Conservation (phyloP, 2,888 invertebrate species). For the Aphidoletes aphidimyza region DNA sequence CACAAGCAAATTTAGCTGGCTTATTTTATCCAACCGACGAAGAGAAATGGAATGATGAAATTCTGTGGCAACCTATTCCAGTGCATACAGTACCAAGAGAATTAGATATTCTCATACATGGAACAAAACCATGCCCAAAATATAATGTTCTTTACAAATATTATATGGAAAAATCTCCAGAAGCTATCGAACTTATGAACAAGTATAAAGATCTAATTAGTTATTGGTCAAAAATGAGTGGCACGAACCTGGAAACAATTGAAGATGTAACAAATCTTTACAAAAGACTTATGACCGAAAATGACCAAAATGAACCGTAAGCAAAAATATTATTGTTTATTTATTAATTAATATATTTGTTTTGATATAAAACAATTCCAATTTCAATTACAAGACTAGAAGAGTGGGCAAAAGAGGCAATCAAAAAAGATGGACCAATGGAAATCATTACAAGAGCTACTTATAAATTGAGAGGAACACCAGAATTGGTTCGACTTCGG, state of each 20-base stretch:
- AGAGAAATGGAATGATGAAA: constrained; percentile 71
- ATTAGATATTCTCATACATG: constrained; percentile 73
- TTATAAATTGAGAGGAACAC: neutral
- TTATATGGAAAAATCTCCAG: constrained; percentile 68
- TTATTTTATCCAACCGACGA: constrained; percentile 74
- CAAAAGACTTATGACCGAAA: constrained; percentile 76
- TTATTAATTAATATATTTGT: no score
- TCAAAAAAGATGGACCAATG: neutral
- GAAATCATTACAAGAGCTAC: neutral
- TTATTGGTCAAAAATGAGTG: neutral
- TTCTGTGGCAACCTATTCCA: constrained; percentile 83
- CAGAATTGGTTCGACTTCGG: constrained; percentile 70
- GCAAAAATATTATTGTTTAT: constrained; percentile 62
- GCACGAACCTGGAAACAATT: neutral
- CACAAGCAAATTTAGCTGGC: constrained; percentile 82
- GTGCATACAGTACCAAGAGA: constrained; percentile 75
- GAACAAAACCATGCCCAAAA: constrained; percentile 74
- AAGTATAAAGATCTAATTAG: neutral
- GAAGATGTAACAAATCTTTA: constrained; percentile 71
- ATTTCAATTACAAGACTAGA: neutral
- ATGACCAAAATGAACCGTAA: constrained; percentile 70
- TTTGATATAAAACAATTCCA: neutral
- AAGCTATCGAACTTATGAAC: constrained; percentile 69
- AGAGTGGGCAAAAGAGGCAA: neutral
- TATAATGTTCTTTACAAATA: constrained; percentile 71